Conservation (phyloP, 1,140 invertebrate species). For the Archivesica marissinica region DNA sequence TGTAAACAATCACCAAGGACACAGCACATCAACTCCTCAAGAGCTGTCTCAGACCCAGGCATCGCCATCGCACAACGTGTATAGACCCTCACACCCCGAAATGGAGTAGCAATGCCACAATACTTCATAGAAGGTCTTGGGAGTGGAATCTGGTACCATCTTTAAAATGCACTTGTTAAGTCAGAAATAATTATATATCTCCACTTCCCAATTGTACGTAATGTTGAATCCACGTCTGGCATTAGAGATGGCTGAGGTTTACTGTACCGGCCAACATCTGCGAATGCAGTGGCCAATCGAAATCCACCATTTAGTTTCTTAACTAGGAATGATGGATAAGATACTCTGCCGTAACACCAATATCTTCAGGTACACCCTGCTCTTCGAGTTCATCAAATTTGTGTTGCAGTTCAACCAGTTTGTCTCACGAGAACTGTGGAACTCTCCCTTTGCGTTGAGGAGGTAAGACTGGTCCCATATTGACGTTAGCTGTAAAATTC, state of each 20-base stretch:
- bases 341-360: conserved; percentile 57
- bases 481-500: conserved; percentile 42
- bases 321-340: conserved; percentile 59
- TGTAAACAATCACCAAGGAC: conserved; percentile 55
- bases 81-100: conserved; percentile 62
- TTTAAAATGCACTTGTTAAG: conserved; percentile 61
- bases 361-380: not conserved
- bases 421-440: conserved; percentile 54
- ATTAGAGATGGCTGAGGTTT: conserved; percentile 29
- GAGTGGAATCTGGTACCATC: conserved; percentile 53
- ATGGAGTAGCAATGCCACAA: conserved; percentile 56
- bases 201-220: conserved; percentile 48
- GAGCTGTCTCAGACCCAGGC: conserved; percentile 44
- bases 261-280: conserved; percentile 39
- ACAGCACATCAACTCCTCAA: conserved; percentile 44
- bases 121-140: conserved; percentile 58
- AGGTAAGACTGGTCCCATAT: conserved; percentile 65
- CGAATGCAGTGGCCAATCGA: conserved; percentile 34
- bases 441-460: conserved; percentile 61
- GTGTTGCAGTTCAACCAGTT: conserved; percentile 56
- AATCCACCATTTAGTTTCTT: conserved; percentile 17
- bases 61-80: conserved; percentile 58
- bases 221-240: conserved; percentile 13
- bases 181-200: conserved; percentile 59
- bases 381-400: conserved; percentile 64